Percentiles rank a stretch among this genome's conserved stretches.
phyloP scores from a whole-genome alignment of 2,113 vertebrate species.

The Odobenus rosmarus region DNA sequence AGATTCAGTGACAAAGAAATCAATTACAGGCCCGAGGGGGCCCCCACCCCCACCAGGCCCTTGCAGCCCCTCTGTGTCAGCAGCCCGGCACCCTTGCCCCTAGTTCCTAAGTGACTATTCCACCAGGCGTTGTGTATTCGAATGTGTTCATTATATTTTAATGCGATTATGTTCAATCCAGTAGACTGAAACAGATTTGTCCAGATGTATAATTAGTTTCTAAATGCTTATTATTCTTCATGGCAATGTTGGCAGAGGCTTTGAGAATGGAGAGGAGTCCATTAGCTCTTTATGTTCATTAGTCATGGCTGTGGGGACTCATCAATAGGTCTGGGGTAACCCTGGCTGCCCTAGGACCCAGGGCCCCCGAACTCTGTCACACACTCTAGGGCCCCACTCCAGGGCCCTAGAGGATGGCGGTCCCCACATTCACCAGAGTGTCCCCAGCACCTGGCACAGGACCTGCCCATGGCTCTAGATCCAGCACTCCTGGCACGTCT shows the following conservation, averaged over 20 bases:
- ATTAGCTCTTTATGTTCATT: neutral
- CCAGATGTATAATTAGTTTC: slow-evolving; percentile 69
- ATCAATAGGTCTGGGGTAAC: neutral
- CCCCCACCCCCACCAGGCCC: accelerated
- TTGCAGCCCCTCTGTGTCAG: accelerated
- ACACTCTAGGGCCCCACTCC: no score
- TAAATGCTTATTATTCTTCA: slow-evolving; percentile 56
- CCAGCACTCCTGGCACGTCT: no score
- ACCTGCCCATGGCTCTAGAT: no score
- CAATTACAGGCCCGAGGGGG: neutral
- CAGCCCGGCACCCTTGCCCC: neutral
- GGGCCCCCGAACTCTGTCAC: neutral
- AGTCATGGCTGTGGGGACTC: neutral
- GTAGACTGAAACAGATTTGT: slow-evolving; percentile 68
- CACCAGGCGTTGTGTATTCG: slow-evolving; percentile 44
- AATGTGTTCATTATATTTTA: slow-evolving; percentile 77
- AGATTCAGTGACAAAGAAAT: neutral
- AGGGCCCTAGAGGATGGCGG: neutral
- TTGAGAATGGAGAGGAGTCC: neutral
- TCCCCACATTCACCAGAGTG: neutral
- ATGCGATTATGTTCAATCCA: slow-evolving; percentile 70
- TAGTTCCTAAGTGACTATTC: neutral
- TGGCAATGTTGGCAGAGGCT: slow-evolving; percentile 53
- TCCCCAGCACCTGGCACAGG: neutral
- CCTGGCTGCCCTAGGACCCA: neutral